A percentile compares a stretch with the other conserved stretches of the same genome.
These are phyloP conservation scores for Ranitomeya imitator DNA, from an alignment of 2,113 vertebrate genomes.

Conservation along the genomic window DNA sequence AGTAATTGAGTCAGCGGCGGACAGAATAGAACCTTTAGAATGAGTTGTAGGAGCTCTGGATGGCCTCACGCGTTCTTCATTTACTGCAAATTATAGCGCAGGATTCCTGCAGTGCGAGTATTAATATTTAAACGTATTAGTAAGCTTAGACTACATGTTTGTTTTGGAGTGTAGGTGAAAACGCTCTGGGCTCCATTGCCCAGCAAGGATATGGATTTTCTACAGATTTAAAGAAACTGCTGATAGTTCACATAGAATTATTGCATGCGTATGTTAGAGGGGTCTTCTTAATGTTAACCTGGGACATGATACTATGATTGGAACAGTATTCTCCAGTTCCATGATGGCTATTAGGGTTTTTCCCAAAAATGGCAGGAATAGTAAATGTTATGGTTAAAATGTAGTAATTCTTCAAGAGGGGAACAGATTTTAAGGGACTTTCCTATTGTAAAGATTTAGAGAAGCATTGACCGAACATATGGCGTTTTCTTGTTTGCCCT, in stretches of 20 bases:
- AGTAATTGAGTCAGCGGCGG: slow-evolving; percentile 34
- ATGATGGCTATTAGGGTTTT: not conserved
- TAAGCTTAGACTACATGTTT: slow-evolving; percentile 23
- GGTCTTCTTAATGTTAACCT: not conserved
- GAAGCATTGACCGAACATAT: not conserved
- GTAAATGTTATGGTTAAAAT: not conserved
- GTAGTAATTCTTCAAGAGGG: not conserved
- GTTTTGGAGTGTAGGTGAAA: slow-evolving; percentile 23
- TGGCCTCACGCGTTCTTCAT: slow-evolving; percentile 2
- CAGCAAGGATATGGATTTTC: not conserved
- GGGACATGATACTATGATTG: not conserved
- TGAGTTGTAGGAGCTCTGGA: not conserved
- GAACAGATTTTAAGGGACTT: not conserved
- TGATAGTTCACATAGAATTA: not conserved
- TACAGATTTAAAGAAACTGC: not conserved
- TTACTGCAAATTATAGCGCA: slow-evolving; percentile 29
- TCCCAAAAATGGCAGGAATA: not conserved
- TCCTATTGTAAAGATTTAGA: not conserved
- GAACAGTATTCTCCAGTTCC: not conserved
- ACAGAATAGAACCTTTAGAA: slow-evolving; percentile 32
- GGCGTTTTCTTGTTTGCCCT: not conserved
- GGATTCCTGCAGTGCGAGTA: slow-evolving; percentile 35
- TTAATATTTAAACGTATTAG: slow-evolving; percentile 56
- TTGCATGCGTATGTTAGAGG: not conserved
- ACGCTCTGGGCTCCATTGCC: not conserved